Conservation (phyloP, 2,113 vertebrate genomes). For the Platycercus adscitus region DNA sequence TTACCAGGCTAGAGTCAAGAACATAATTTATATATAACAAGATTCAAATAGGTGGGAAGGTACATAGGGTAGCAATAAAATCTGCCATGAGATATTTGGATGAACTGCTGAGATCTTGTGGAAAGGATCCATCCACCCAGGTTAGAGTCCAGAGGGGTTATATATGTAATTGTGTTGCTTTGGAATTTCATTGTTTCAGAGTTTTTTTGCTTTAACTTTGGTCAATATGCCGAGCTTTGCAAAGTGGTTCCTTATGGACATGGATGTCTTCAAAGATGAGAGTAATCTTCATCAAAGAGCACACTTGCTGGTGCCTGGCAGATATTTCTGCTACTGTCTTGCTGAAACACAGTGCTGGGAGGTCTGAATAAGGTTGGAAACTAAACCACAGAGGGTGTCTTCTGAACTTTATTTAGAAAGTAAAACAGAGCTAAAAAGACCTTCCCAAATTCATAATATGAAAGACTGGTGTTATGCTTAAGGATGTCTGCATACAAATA, state of each 20-base stretch:
- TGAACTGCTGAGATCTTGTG: not conserved
- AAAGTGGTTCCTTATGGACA: not conserved
- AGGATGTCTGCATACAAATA: not conserved
- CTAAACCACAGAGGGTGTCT: rapidly evolving
- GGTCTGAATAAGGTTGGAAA: not conserved
- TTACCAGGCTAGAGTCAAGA: not conserved
- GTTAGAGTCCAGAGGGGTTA: not conserved
- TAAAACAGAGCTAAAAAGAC: not conserved
- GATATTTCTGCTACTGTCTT: not conserved
- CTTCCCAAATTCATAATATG: not conserved
- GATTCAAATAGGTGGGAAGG: not conserved
- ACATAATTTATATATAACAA: not conserved
- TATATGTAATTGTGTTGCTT: not conserved
- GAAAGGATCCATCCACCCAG: not conserved
- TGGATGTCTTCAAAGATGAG: not conserved
- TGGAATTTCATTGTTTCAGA: not conserved
- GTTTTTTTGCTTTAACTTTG: not conserved
- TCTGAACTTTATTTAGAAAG: not conserved
- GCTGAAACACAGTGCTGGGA: not conserved
- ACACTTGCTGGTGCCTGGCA: rapidly evolving
- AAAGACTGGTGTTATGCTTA: not conserved
- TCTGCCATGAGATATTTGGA: not conserved
- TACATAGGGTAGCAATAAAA: rapidly evolving
- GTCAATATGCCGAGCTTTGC: not conserved
- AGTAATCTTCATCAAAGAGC: no score